Evolutionary conservation across 2,797 vertebrate genomes (phyloP).

Genomic region (Odontamblyopus lacepedii): DNA sequence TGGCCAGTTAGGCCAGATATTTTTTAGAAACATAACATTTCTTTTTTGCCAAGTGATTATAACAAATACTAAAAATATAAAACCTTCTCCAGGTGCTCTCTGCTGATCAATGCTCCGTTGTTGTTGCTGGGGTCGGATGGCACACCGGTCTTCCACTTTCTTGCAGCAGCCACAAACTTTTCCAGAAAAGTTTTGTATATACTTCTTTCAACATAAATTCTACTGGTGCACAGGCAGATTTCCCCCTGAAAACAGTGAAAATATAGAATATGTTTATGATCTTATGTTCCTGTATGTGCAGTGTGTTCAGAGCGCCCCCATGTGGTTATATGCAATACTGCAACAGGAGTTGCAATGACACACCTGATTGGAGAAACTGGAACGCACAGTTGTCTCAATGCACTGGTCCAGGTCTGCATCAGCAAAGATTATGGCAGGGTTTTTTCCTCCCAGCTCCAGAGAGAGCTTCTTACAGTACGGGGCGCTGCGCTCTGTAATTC

Average conservation of each 20-base stretch:
- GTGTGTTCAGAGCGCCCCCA: slow-evolving; percentile 26
- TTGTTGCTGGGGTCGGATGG: slow-evolving; percentile 82
- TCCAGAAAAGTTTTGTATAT: slow-evolving; percentile 88
- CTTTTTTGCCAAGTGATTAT: background rate
- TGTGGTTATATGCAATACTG: slow-evolving; percentile 35
- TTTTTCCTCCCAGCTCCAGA: slow-evolving; percentile 94
- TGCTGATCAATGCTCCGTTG: slow-evolving; percentile 92
- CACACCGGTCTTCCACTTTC: slow-evolving; percentile 87
- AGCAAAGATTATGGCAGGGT: slow-evolving; percentile 91
- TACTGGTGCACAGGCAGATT: slow-evolving; percentile 95
- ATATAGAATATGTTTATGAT: background rate
- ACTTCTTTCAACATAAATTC: slow-evolving; percentile 91
- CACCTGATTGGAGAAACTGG: slow-evolving; percentile 93
- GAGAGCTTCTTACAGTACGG: slow-evolving; percentile 92
- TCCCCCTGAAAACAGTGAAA: slow-evolving; percentile 81
- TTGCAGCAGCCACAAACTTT: slow-evolving; percentile 87
- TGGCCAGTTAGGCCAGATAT: background rate
- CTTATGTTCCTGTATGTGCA: background rate
- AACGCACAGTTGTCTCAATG: slow-evolving; percentile 85
- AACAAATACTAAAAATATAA: background rate
- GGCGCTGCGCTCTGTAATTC: slow-evolving; percentile 85
- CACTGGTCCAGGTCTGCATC: slow-evolving; percentile 90
- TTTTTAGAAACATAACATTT: background rate
- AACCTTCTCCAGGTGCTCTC: slow-evolving; percentile 93
- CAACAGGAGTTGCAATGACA: slow-evolving; percentile 8